A percentile compares a stretch with the other conserved stretches of the same genome.
phyloP scores from a whole-genome alignment of 92 coral and sea anemone genomes.

The Epizoanthus rinbou region DNA sequence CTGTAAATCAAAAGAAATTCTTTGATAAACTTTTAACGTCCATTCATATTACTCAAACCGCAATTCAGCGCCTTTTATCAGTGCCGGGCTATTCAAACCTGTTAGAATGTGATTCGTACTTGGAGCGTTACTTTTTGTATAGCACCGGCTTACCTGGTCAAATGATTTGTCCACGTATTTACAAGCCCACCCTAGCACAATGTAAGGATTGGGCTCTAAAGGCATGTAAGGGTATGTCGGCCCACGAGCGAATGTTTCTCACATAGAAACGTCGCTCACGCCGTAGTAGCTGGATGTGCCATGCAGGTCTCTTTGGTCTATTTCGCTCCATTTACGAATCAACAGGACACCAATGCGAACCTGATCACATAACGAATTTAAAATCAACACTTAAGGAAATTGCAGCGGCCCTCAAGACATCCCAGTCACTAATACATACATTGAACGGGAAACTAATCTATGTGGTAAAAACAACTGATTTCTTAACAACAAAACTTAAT shows the following conservation, averaged over 20 bases:
- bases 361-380: constrained; percentile 21
- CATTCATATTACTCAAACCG: neutral
- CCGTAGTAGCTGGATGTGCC: too few species aligned
- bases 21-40: neutral
- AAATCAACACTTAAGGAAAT: constrained; percentile 33
- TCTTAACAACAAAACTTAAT: constrained; percentile 41
- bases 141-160: neutral
- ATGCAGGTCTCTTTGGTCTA: constrained; percentile 35
- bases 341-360: constrained; percentile 32
- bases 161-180: neutral
- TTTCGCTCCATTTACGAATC: constrained; percentile 37
- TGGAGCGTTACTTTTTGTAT: neutral
- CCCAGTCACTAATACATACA: neutral
- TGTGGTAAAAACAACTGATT: constrained; percentile 37
- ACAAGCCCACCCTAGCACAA: neutral
- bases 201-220: too few species aligned
- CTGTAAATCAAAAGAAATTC: neutral
- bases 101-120: neutral
- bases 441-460: constrained; percentile 23
- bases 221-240: too few species aligned
- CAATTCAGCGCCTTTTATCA: neutral
- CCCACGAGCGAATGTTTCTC: too few species aligned
- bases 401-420: neutral
- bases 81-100: neutral
- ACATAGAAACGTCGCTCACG: too few species aligned